Evolutionary conservation across 2,797 vertebrate species (phyloP), one percentile per base, ranked within the genome.

Genomic region (Thalassophryne amazonica): DNA sequence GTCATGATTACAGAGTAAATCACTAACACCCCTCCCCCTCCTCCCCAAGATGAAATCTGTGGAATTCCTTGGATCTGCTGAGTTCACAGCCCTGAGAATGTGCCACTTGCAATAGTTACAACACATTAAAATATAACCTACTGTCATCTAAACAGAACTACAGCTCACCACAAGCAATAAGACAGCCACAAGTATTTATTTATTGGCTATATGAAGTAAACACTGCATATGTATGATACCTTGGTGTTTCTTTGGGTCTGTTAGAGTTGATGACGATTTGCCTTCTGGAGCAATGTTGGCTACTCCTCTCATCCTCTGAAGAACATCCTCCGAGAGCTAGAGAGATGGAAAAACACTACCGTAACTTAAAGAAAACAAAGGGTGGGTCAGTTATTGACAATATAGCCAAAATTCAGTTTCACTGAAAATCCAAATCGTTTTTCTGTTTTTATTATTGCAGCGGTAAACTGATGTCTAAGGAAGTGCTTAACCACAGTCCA

Each of bases 311-410:
- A 98, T 96, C 71, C 93, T 83, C 56, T 92, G 93, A 24, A 98
- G 91, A 22, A 98, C 91, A 17, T 93, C 93, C 49, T 96, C 94
- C 47, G 96, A 93, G 24, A 98, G 89, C 96, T 98, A 50, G 10
- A 65, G 21, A 15, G 54, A 6, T 25, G 0, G 3, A 2, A 0
- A 17, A 5, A 40, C 1, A 51, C 11, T 11, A 22, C n/a, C 7
- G 13, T n/a, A 14, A 10, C 13, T 17, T 21, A 11, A 13, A 22
- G 50, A 25, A 48, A 1, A 3, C 4, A 27, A 35, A 3, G 0
- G 7, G 4, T 2, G 12, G 2, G 5, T 6, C 3, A 15, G 2
- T 28, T 10, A 37, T 7, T 33, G 5, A 8, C 7, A 46, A 12
- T 21, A 37, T 1, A 23, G n/a, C n/a, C n/a, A n/a, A 18, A 22